These are phyloP conservation scores for Aporophyla lueneburgensis DNA, from an alignment of 2,888 invertebrate species.

Conservation along the genomic window DNA sequence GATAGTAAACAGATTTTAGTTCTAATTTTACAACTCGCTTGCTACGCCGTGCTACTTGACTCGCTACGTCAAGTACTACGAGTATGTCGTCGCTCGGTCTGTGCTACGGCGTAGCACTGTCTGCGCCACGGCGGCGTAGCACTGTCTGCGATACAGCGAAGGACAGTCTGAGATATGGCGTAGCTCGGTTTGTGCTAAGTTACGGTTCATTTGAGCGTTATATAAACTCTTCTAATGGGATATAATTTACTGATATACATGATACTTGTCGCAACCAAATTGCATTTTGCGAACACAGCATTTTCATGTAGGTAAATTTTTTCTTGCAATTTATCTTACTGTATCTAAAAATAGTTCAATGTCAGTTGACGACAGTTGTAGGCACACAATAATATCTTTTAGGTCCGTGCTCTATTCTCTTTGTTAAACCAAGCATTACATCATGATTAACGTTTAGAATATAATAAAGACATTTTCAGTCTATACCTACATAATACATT, in stretches of 20 bases:
- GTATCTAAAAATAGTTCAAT: not conserved
- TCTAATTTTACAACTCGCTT: not conserved
- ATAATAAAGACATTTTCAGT: constrained; percentile 19
- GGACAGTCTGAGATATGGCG: too few species aligned
- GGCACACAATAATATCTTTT: not conserved
- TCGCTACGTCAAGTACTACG: not conserved
- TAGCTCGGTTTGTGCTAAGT: not conserved
- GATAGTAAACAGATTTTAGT: not conserved
- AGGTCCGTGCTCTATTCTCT: constrained; percentile 19
- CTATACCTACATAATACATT: constrained; percentile 2
- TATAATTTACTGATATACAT: too few species aligned
- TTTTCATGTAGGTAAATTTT: not conserved
- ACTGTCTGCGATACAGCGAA: too few species aligned
- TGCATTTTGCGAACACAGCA: not conserved
- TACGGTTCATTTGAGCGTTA: too few species aligned
- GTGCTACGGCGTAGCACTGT: not conserved
- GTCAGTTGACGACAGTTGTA: not conserved
- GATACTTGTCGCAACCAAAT: not conserved
- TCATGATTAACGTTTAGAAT: constrained; percentile 17
- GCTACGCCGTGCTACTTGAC: not conserved
- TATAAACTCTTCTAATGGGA: not conserved
- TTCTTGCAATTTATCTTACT: not conserved
- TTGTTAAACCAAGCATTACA: constrained; percentile 27
- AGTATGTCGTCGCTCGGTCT: too few species aligned
- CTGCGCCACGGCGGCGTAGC: too few species aligned